These are phyloP conservation scores for Seriola rivoliana DNA, from an alignment of 2,113 vertebrate species.

Conservation along the genomic window DNA sequence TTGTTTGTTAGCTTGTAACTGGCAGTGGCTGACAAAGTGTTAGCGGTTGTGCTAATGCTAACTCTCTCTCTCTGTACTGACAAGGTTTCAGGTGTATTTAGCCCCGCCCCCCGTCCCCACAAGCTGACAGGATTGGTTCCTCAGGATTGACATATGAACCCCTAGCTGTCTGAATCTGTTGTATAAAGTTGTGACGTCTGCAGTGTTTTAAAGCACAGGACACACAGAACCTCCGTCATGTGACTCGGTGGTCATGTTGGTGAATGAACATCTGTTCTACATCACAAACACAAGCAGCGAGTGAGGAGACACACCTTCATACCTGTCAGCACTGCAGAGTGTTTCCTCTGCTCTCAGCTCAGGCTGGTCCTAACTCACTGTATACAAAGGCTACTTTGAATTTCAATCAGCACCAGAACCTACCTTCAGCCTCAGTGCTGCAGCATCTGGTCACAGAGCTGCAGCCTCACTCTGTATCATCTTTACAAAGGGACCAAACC, in stretches of 20 bases:
- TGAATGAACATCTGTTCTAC: no score
- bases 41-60: no score
- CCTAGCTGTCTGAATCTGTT: no score
- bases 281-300: no score
- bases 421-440: not conserved
- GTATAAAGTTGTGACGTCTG: not conserved
- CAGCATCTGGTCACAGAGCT: conserved; percentile 23
- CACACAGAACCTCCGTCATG: not conserved
- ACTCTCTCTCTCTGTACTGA: no score
- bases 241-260: no score
- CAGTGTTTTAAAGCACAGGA: conserved; percentile 10
- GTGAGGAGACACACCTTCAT: not conserved
- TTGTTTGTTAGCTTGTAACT: no score
- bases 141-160: no score
- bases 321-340: conserved; percentile 13
- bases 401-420: conserved; percentile 30
- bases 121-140: no score
- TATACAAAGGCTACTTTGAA: conserved; percentile 39
- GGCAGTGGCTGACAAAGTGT: no score
- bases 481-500: not conserved
- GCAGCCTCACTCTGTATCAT: not conserved
- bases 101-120: no score
- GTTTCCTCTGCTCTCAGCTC: not conserved
- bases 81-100: no score
- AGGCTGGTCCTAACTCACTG: conserved; percentile 26